Evolutionary conservation across 2,888 invertebrate genomes (phyloP).

Genomic region (Venusia cambrica): DNA sequence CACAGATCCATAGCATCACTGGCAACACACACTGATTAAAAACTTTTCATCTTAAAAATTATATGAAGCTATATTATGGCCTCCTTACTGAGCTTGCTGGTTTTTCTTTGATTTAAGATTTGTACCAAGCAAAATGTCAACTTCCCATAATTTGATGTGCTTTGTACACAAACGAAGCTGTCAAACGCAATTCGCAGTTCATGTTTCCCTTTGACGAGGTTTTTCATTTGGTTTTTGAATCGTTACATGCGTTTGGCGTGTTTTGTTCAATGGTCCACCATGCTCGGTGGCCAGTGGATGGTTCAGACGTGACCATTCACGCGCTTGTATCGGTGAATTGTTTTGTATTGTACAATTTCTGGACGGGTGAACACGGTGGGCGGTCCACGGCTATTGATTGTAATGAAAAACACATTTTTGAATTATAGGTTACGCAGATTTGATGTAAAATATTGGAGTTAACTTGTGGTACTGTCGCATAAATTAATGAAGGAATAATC

Average conservation of each 20-base stretch:
- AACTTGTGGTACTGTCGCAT: too few species aligned
- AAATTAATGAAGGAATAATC: too few species aligned
- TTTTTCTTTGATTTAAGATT: too few species aligned
- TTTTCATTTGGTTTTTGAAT: conserved; percentile 63
- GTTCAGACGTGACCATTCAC: conserved; percentile 63
- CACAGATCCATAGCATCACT: too few species aligned
- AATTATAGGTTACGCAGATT: too few species aligned
- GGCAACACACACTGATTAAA: too few species aligned
- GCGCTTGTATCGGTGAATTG: conserved; percentile 53
- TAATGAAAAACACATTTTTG: conserved; percentile 44
- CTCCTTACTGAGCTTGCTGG: too few species aligned
- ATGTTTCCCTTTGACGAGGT: conserved; percentile 48
- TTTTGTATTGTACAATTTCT: conserved; percentile 73
- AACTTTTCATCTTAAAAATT: too few species aligned
- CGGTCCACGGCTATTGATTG: conserved; percentile 46
- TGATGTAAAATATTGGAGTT: too few species aligned
- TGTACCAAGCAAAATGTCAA: not conserved
- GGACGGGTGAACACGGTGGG: conserved; percentile 54
- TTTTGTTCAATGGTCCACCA: conserved; percentile 71
- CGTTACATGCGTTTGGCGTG: conserved; percentile 69
- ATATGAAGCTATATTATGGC: too few species aligned
- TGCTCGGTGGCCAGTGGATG: too few species aligned
- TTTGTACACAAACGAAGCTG: conserved; percentile 19
- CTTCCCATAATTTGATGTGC: too few species aligned
- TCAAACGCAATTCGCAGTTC: conserved; percentile 28